phyloP scores from a whole-genome alignment of 2,888 invertebrate genomes.

The Sturmia bella region DNA sequence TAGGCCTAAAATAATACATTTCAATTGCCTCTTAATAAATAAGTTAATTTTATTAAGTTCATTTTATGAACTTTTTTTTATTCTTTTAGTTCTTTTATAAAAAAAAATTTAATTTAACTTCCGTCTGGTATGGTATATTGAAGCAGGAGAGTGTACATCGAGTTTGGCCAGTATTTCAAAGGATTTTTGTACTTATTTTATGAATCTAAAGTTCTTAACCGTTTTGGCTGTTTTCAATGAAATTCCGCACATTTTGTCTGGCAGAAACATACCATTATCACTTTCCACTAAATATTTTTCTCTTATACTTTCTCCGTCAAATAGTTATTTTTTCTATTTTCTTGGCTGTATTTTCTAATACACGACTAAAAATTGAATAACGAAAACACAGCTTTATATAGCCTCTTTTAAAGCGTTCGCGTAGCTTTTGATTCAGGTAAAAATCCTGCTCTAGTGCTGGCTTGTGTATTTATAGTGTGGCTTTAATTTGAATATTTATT shows the following conservation, averaged over 20 bases:
- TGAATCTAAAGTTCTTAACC: no score
- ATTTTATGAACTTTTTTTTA: background rate
- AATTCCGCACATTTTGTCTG: background rate
- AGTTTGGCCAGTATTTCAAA: no score
- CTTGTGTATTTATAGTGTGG: constrained; percentile 47
- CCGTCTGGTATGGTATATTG: no score
- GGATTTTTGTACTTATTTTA: background rate
- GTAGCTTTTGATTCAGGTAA: constrained; percentile 64
- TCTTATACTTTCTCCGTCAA: constrained; percentile 57
- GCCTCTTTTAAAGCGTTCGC: constrained; percentile 53
- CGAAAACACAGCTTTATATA: constrained; percentile 51
- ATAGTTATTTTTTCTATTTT: constrained; percentile 20
- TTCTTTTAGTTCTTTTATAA: no score
- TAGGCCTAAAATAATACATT: no score
- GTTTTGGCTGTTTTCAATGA: background rate
- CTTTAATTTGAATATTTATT: constrained; percentile 76
- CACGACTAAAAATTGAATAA: constrained; percentile 46
- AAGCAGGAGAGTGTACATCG: no score
- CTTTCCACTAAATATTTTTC: constrained; percentile 62
- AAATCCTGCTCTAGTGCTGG: constrained; percentile 75
- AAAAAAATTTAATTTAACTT: no score
- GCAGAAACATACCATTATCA: constrained; percentile 76
- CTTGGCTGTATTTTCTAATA: constrained; percentile 43
- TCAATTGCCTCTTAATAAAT: no score
- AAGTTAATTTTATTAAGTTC: background rate